Percentiles rank a stretch among this genome's conserved stretches.
phyloP scores from a whole-genome alignment of 2,888 invertebrate genomes.

The Dicranocentrus wangi region DNA sequence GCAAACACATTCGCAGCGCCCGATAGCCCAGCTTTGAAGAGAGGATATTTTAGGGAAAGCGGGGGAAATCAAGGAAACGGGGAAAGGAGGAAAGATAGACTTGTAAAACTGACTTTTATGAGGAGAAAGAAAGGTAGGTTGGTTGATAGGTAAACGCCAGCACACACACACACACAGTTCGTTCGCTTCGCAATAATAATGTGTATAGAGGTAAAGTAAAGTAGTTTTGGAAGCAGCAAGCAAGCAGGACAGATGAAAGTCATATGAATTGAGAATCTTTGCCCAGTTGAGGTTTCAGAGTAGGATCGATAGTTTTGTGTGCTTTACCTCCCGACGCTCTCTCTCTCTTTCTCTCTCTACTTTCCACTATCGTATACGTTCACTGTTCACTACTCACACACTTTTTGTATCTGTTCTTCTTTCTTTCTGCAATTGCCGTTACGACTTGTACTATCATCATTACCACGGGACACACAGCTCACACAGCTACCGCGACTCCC shows the following conservation, averaged over 20 bases:
- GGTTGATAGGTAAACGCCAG: background rate
- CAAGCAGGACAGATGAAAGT: slow-evolving; percentile 67
- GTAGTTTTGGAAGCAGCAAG: slow-evolving; percentile 46
- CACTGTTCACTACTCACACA: slow-evolving; percentile 38
- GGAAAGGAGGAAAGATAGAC: slow-evolving; percentile 1
- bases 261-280: slow-evolving; percentile 66
- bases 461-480: slow-evolving; percentile 25
- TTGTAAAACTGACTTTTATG: slow-evolving; percentile 23
- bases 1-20: too few relatives aligned
- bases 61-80: background rate
- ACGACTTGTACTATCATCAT: slow-evolving; percentile 52
- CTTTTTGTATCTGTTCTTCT: slow-evolving; percentile 33
- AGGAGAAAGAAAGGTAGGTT: slow-evolving; percentile 17
- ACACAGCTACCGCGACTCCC: slow-evolving; percentile 32
- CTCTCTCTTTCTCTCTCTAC: too few relatives aligned
- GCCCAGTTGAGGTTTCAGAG: slow-evolving; percentile 67
- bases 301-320: slow-evolving; percentile 66
- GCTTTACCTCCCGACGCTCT: slow-evolving; percentile 48
- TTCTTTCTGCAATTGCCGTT: slow-evolving; percentile 30
- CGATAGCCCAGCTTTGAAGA: background rate
- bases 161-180: too few relatives aligned
- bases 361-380: slow-evolving; percentile 11
- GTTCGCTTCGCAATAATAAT: slow-evolving; percentile 1
- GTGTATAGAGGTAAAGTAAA: slow-evolving; percentile 33
- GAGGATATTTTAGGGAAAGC: slow-evolving; percentile 6